Evolutionary conservation across 2,888 invertebrate species (phyloP).

Genomic region (Eilema griseolum): DNA sequence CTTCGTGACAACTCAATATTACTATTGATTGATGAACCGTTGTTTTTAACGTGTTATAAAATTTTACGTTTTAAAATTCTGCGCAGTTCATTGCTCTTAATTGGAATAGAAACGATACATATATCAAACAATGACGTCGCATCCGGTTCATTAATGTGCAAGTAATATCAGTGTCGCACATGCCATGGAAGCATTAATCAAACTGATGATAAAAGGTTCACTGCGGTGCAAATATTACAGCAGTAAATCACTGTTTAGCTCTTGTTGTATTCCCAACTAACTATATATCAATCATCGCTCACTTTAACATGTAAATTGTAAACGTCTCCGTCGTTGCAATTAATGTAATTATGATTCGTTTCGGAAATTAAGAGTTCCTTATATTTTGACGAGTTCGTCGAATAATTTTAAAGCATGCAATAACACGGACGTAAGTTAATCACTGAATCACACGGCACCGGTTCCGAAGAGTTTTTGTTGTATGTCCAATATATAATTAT

Average conservation of each 20-base stretch:
- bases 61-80: constrained; percentile 28
- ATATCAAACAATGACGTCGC: constrained; percentile 57
- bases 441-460: constrained; percentile 49
- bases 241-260: constrained; percentile 76
- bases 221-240: constrained; percentile 68
- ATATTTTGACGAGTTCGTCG: constrained; percentile 46
- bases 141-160: constrained; percentile 65
- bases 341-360: constrained; percentile 49
- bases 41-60: constrained; percentile 38
- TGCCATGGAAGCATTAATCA: constrained; percentile 79
- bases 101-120: constrained; percentile 48
- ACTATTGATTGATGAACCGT: constrained; percentile 55
- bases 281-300: constrained; percentile 65
- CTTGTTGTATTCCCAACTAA: constrained; percentile 58
- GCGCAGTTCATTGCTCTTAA: constrained; percentile 37
- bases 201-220: constrained; percentile 72
- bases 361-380: constrained; percentile 42
- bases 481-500: constrained; percentile 48
- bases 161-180: constrained; percentile 67
- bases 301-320: constrained; percentile 57
- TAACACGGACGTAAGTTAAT: constrained; percentile 52
- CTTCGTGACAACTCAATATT: constrained; percentile 59
- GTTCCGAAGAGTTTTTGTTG: constrained; percentile 45
- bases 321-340: constrained; percentile 39
- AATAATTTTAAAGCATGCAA: constrained; percentile 47